Evolutionary conservation across 35 echinoderm and acorn worm species (phyloP).

Genomic region (Hemicentrotus pulcherrimus): DNA sequence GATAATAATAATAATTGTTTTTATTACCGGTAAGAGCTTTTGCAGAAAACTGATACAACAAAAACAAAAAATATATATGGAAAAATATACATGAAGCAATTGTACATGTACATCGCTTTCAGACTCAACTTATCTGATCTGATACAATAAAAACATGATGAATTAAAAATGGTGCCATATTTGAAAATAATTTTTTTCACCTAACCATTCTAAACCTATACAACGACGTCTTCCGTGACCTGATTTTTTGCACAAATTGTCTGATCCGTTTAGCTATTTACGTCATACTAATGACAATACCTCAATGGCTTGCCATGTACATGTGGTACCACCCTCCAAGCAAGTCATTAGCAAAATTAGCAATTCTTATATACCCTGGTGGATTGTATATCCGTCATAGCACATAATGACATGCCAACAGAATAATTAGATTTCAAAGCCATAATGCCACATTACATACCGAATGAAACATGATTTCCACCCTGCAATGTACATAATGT

Average conservation of each 20-base stretch:
- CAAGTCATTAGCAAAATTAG: not conserved
- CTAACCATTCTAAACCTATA: too few species aligned
- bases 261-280: not conserved
- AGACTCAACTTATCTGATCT: too few species aligned
- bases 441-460: not conserved
- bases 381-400: not conserved
- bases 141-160: too few species aligned
- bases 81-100: too few species aligned
- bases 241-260: not conserved
- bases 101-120: too few species aligned
- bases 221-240: not conserved
- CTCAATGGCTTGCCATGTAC: not conserved
- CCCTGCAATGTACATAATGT: too few species aligned
- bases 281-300: slow-evolving; percentile 3
- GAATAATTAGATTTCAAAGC: not conserved
- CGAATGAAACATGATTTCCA: not conserved
- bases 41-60: too few species aligned
- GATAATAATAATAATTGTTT: too few species aligned
- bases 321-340: not conserved
- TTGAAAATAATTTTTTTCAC: too few species aligned
- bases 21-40: too few species aligned
- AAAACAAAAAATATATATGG: too few species aligned
- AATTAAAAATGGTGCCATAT: too few species aligned
- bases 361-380: not conserved
- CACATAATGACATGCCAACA: not conserved